Evolutionary conservation across 1,140 invertebrate species (phyloP).

Genomic region (Drosophila ironensis): DNA sequence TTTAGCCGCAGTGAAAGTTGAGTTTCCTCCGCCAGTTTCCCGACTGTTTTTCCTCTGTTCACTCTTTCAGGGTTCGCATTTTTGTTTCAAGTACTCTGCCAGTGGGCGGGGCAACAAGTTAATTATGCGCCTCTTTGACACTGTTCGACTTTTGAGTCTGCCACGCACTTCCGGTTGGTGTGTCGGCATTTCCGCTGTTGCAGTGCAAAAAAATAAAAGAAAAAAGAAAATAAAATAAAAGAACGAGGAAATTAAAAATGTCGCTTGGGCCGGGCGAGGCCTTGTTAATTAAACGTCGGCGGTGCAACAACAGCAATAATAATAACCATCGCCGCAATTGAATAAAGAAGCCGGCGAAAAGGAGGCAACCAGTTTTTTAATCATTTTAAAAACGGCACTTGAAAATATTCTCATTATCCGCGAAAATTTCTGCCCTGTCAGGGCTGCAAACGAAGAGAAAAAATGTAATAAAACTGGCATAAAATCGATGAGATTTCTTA

Average conservation of each 20-base stretch:
- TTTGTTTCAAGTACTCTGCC: slow-evolving; percentile 42
- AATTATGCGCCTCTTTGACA: slow-evolving; percentile 61
- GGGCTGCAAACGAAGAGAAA: slow-evolving; percentile 9
- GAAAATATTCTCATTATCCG: slow-evolving; percentile 58
- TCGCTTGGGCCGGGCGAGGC: slow-evolving; percentile 40
- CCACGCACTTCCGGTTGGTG: slow-evolving; percentile 61
- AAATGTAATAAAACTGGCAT: too few species aligned
- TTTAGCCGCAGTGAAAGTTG: slow-evolving; percentile 73
- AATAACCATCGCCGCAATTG: slow-evolving; percentile 1
- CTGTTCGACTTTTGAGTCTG: slow-evolving; percentile 29
- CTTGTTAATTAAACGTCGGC: slow-evolving; percentile 64
- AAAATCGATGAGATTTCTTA: too few species aligned
- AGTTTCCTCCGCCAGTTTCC: slow-evolving; percentile 17
- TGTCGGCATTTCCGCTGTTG: slow-evolving; percentile 58
- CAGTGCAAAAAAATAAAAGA: background rate
- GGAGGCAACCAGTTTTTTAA: slow-evolving; percentile 59
- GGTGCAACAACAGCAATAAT: background rate
- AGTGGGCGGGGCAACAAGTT: slow-evolving; percentile 66
- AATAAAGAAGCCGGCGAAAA: background rate
- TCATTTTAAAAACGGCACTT: slow-evolving; percentile 74
- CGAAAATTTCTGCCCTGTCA: slow-evolving; percentile 17
- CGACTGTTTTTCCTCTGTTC: slow-evolving; percentile 16
- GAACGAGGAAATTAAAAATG: slow-evolving; percentile 74
- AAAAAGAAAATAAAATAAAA: slow-evolving; percentile 58
- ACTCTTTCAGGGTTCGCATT: background rate